Conservation (phyloP, 30 jellyfish, hydroid and myxozoan genomes). For the Phacellophora camtschatica region DNA sequence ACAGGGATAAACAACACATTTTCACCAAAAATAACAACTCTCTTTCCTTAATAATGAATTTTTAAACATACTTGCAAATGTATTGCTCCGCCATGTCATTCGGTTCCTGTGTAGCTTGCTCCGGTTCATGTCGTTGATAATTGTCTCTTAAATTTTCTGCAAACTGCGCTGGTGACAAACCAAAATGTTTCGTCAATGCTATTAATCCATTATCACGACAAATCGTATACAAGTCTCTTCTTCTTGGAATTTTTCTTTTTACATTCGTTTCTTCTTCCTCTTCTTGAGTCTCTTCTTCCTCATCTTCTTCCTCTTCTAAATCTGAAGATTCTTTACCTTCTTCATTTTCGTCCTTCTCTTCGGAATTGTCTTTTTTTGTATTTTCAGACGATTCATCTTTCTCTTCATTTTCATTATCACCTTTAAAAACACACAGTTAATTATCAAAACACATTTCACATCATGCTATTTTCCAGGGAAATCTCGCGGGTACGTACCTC, state of each 20-base stretch:
- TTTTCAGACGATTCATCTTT: constrained; percentile 24
- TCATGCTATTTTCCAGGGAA: too few species aligned
- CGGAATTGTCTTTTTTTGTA: background rate
- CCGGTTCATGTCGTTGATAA: constrained; percentile 97
- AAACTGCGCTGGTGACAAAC: constrained; percentile 88
- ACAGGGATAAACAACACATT: too few species aligned
- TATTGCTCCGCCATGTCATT: constrained; percentile 87
- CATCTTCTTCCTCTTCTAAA: constrained; percentile 48
- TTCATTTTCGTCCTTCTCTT: constrained; percentile 5
- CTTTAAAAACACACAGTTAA: too few species aligned
- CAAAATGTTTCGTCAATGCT: constrained; percentile 72
- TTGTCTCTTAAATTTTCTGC: constrained; percentile 96
- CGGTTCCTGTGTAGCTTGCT: constrained; percentile 85
- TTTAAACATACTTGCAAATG: constrained; percentile 85
- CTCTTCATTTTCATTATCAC: constrained; percentile 7
- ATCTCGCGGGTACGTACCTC: too few species aligned
- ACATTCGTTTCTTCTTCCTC: constrained; percentile 46
- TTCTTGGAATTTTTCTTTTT: constrained; percentile 78
- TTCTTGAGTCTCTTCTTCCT: constrained; percentile 42
- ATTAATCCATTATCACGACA: constrained; percentile 86
- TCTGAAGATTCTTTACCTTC: constrained; percentile 50
- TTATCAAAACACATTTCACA: too few species aligned
- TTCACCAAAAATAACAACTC: too few species aligned
- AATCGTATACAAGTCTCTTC: constrained; percentile 82
- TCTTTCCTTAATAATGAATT: too few species aligned